These are phyloP conservation scores for Leuciscus idus DNA, from an alignment of 2,113 vertebrate genomes.

Conservation along the genomic window DNA sequence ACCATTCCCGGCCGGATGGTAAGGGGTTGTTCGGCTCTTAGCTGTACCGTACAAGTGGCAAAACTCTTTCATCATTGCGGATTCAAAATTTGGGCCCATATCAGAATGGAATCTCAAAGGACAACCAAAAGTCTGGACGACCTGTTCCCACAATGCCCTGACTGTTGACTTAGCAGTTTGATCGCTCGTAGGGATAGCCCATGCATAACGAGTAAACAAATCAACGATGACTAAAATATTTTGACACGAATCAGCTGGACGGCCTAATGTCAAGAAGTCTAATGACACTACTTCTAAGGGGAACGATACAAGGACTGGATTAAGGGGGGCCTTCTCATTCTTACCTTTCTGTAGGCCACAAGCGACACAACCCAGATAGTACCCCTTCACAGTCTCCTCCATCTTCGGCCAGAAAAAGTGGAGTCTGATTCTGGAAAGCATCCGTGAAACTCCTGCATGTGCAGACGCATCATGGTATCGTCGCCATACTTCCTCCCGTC, in stretches of 20 bases:
- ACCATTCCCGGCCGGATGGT: constrained; percentile 8
- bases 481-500: neutral
- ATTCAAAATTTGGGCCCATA: neutral
- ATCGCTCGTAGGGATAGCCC: neutral
- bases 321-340: neutral
- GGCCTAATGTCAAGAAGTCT: neutral
- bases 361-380: neutral
- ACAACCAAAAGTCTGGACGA: neutral
- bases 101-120: neutral
- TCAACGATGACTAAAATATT: neutral
- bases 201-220: too few species aligned
- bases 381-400: too few species aligned
- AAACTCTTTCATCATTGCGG: neutral
- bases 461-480: neutral
- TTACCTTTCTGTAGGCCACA: neutral
- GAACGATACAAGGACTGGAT: neutral
- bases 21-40: constrained; percentile 26
- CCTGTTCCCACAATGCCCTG: neutral
- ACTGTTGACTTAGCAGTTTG: neutral
- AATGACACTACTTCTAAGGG: neutral
- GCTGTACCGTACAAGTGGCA: neutral
- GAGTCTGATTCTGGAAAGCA: neutral
- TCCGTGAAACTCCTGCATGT: neutral
- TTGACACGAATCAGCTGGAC: neutral
- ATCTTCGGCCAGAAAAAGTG: too few species aligned